A percentile compares a stretch with the other conserved stretches of the same genome.
phyloP scores from a whole-genome alignment of 2,113 vertebrate genomes.

The Percina caprodes region DNA sequence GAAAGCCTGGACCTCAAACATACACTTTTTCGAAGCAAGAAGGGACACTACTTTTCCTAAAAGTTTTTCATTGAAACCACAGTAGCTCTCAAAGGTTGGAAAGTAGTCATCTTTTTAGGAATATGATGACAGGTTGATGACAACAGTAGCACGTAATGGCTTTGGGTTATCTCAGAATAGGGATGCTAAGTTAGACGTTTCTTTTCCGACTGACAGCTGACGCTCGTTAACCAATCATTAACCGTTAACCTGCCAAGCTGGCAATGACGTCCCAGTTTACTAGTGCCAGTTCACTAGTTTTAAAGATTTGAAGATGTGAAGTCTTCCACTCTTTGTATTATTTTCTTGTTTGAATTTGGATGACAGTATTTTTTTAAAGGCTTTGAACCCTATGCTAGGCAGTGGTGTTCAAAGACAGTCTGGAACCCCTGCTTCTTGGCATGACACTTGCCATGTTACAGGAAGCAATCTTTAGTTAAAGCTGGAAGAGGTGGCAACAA shows the following conservation, averaged over 20 bases:
- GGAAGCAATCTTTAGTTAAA: constrained; percentile 40
- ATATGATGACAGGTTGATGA: constrained; percentile 1
- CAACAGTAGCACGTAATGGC: neutral
- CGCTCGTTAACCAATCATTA: too few relatives aligned
- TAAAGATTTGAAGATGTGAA: constrained; percentile 44
- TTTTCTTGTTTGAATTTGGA: constrained; percentile 47
- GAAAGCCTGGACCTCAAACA: constrained; percentile 63
- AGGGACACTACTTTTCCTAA: constrained; percentile 28
- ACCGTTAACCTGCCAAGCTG: too few relatives aligned
- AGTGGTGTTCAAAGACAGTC: constrained; percentile 50
- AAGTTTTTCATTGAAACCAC: constrained; percentile 52
- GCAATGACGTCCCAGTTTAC: too few relatives aligned
- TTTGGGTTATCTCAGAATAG: neutral
- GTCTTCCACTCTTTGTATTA: constrained; percentile 39
- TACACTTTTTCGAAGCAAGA: constrained; percentile 52
- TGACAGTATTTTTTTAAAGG: constrained; percentile 51
- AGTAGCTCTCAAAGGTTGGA: constrained; percentile 21
- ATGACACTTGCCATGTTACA: constrained; percentile 36
- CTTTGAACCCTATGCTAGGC: constrained; percentile 47
- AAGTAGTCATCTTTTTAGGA: constrained; percentile 17
- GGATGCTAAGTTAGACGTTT: too few relatives aligned
- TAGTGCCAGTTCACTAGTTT: too few relatives aligned
- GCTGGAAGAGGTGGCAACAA: neutral
- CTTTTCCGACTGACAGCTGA: too few relatives aligned
- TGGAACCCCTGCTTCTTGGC: constrained; percentile 40